A percentile compares a stretch with the other conserved stretches of the same genome.
phyloP scores from a whole-genome alignment of 2,797 vertebrate species.

The Halcyon leucocephala region DNA sequence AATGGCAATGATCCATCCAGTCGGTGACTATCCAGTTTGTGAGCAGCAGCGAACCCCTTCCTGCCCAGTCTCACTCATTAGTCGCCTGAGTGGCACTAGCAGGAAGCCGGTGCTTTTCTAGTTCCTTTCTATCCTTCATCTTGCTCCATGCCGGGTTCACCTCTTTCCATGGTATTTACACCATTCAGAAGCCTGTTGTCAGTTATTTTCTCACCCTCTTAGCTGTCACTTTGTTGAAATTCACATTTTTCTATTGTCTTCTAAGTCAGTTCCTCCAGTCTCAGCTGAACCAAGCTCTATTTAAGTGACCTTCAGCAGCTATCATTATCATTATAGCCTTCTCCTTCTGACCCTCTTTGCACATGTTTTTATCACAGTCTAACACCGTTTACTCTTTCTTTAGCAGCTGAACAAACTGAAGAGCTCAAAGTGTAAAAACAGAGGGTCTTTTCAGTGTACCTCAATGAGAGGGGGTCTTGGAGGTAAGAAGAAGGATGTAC shows the following conservation, averaged over 20 bases:
- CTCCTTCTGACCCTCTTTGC: background rate
- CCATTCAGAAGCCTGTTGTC: background rate
- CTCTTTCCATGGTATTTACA: background rate
- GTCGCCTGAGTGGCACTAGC: background rate
- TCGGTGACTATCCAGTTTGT: background rate
- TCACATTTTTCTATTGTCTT: background rate
- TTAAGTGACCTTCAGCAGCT: background rate
- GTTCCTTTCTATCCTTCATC: background rate
- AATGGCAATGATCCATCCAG: background rate
- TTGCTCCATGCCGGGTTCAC: background rate
- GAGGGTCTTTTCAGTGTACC: background rate
- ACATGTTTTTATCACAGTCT: background rate
- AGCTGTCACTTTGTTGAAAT: background rate
- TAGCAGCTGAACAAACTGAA: background rate
- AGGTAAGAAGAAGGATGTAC: background rate
- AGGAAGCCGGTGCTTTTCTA: background rate
- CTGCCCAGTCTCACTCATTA: background rate
- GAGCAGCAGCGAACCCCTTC: background rate
- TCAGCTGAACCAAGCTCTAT: background rate
- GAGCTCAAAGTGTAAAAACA: background rate
- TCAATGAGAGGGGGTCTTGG: background rate
- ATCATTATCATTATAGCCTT: background rate
- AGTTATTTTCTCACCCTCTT: background rate
- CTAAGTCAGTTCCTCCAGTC: background rate
- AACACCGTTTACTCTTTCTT: background rate